Conservation (phyloP, 2,113 vertebrate species). For the Redunca redunca region DNA sequence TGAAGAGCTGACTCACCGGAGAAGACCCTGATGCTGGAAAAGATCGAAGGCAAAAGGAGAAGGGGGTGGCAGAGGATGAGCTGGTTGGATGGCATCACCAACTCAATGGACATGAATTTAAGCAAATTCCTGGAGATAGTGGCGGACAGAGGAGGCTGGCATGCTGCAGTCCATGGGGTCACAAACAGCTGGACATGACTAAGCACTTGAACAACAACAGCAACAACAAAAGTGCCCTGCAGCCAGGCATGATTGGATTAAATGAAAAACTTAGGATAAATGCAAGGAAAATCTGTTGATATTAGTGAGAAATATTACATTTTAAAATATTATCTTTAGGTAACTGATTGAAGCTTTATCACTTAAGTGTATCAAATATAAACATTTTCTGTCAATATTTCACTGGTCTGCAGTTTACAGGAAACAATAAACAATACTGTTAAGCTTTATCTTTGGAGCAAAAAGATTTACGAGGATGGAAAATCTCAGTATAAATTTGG, state of each 20-base stretch:
- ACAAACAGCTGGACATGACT: not conserved
- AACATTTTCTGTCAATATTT: constrained; percentile 12
- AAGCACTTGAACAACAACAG: not conserved
- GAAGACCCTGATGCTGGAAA: not conserved
- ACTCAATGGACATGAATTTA: not conserved
- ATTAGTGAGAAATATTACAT: not conserved
- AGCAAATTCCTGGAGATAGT: not conserved
- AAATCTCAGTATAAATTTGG: not conserved
- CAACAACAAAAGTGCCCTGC: not conserved
- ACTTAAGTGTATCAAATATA: not conserved
- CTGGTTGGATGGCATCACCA: not conserved
- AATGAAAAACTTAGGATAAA: constrained; percentile 8
- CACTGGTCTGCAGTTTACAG: not conserved
- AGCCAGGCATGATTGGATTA: not conserved
- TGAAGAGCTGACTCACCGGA: not conserved
- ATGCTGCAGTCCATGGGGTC: not conserved
- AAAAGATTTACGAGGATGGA: not conserved
- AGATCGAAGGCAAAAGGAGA: not conserved
- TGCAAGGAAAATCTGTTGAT: constrained; percentile 15
- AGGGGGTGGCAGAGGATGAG: not conserved
- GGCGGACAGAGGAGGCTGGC: not conserved
- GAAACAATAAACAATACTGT: not conserved
- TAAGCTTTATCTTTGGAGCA: constrained; percentile 2
- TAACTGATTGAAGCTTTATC: not conserved
- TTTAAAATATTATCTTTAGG: constrained; percentile 14